Percentiles rank a stretch among this genome's conserved stretches.
Conservation (phyloP, 2,113 vertebrate genomes). For the Panthera tigris region DNA sequence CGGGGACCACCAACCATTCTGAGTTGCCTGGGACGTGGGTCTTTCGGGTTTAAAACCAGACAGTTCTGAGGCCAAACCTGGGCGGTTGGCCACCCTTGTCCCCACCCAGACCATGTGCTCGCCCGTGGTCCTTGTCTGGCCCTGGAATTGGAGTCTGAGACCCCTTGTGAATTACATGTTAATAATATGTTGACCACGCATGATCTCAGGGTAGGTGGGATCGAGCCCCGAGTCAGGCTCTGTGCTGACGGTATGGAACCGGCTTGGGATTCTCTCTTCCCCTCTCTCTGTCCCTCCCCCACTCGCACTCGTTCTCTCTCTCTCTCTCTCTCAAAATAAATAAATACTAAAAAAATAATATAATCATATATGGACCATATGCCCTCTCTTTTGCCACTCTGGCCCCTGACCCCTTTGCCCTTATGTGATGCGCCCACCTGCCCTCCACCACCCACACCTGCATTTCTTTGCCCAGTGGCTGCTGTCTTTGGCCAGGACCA, state of each 20-base stretch:
- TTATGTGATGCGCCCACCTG: background rate
- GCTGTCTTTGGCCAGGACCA: background rate
- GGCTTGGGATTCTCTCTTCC: too few relatives aligned
- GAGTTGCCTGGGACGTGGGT: background rate
- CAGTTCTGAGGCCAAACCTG: background rate
- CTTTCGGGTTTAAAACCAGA: background rate
- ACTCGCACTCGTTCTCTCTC: too few relatives aligned
- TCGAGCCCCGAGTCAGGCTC: too few relatives aligned
- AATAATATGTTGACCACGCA: background rate
- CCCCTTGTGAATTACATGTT: background rate
- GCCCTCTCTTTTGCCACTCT: background rate
- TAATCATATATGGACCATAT: too few relatives aligned
- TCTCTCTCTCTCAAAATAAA: too few relatives aligned
- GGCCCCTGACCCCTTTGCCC: too few relatives aligned
- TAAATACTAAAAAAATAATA: too few relatives aligned
- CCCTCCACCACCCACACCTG: too few relatives aligned
- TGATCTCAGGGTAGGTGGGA: too few relatives aligned
- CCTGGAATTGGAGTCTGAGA: background rate
- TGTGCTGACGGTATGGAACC: too few relatives aligned
- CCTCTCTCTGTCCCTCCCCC: too few relatives aligned
- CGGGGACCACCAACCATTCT: too few relatives aligned
- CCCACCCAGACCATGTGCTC: background rate
- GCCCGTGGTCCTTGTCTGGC: background rate
- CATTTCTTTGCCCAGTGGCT: background rate
- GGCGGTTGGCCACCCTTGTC: background rate